phyloP scores from a whole-genome alignment of 2,113 vertebrate genomes.

The Steatornis caripensis region DNA sequence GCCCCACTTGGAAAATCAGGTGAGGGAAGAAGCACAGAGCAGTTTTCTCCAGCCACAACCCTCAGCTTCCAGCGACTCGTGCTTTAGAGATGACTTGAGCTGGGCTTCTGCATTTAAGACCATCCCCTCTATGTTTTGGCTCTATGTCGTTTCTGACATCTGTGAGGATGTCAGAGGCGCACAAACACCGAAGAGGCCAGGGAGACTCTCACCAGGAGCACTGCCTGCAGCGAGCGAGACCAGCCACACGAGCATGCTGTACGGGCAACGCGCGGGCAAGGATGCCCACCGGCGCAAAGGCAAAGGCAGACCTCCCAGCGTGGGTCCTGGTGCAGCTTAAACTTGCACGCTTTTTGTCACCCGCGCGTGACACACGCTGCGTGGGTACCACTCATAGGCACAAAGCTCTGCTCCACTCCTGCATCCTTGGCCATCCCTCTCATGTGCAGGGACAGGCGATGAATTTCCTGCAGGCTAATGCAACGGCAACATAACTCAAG shows the following conservation, averaged over 20 bases:
- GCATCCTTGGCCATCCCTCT: neutral
- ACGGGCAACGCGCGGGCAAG: accelerated
- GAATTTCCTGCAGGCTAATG: neutral
- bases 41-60: neutral
- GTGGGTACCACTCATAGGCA: neutral
- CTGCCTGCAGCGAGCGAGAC: neutral
- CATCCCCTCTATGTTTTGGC: neutral
- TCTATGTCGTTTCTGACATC: accelerated
- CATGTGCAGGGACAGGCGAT: neutral
- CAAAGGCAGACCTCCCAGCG: accelerated
- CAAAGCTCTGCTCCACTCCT: neutral
- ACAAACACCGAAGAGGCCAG: neutral
- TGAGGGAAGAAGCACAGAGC: neutral
- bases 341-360: neutral
- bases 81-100: neutral
- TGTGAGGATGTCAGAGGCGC: neutral
- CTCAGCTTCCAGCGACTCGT: neutral
- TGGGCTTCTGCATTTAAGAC: neutral
- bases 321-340: accelerated
- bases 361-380: neutral
- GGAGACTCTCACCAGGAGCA: neutral
- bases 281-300: neutral
- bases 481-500: accelerated
- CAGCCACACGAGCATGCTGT: accelerated
- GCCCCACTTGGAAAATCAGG: neutral